A percentile compares a stretch with the other conserved stretches of the same genome.
These are phyloP conservation scores for Phasianus colchicus DNA, from an alignment of 2,113 vertebrate species.

Conservation along the genomic window DNA sequence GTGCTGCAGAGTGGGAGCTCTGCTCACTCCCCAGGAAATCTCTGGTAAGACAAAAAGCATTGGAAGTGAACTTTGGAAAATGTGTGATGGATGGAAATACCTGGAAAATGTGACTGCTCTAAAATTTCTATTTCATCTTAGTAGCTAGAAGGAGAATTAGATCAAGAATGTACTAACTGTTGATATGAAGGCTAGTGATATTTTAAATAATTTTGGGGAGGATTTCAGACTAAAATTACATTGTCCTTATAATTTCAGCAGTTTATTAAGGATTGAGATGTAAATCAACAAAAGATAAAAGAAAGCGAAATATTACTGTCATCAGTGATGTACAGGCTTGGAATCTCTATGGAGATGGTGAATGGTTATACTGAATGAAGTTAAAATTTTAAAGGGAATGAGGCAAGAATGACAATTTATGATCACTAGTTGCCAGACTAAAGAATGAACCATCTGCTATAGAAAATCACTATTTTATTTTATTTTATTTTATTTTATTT, in stretches of 20 bases:
- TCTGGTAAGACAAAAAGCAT: neutral
- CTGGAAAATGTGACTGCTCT: neutral
- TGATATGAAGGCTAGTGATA: neutral
- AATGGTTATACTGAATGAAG: neutral
- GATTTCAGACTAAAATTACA: neutral
- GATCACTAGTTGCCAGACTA: neutral
- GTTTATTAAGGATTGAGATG: neutral
- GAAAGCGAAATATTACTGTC: neutral
- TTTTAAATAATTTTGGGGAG: neutral
- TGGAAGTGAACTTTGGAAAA: slow-evolving; percentile 13
- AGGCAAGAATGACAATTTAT: neutral
- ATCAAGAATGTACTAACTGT: neutral
- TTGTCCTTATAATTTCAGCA: neutral
- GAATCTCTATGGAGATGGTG: neutral
- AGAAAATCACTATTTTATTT: neutral
- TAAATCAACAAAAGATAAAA: neutral
- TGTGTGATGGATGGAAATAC: neutral
- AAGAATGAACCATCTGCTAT: neutral
- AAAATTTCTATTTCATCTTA: neutral
- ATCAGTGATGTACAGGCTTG: neutral
- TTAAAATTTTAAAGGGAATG: neutral
- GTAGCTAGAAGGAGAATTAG: neutral
- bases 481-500: neutral
- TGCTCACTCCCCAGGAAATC: neutral
- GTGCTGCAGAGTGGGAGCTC: neutral